These are phyloP conservation scores for Synergus laeviventris DNA, from an alignment of 2,888 invertebrate genomes.

Conservation along the genomic window DNA sequence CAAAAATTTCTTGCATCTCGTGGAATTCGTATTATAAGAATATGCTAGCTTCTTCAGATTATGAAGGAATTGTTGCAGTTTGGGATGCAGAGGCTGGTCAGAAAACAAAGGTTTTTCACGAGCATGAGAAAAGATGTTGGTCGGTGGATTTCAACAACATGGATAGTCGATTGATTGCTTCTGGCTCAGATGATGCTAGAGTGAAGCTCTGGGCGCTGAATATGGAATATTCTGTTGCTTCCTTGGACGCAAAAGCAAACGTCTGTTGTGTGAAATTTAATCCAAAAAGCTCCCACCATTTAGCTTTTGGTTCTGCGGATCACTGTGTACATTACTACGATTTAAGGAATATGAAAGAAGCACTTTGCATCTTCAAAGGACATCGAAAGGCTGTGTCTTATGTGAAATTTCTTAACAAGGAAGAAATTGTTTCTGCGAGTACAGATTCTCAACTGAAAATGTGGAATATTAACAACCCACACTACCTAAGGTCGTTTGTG, in stretches of 20 bases:
- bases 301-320: conserved; percentile 97
- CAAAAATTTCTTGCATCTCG: conserved; percentile 95
- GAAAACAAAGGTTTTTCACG: conserved; percentile 86
- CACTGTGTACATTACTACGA: conserved; percentile 98
- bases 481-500: conserved; percentile 89
- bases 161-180: conserved; percentile 92
- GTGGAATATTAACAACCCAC: conserved; percentile 90
- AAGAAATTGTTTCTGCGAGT: conserved; percentile 93
- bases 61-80: conserved; percentile 94
- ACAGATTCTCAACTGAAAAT: conserved; percentile 94
- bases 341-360: conserved; percentile 88
- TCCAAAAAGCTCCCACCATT: conserved; percentile 88
- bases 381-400: conserved; percentile 97
- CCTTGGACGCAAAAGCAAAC: conserved; percentile 94
- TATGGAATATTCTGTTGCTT: conserved; percentile 90
- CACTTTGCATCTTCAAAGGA: conserved; percentile 90
- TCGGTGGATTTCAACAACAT: conserved; percentile 96
- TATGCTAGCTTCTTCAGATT: conserved; percentile 93
- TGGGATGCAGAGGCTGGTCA: conserved; percentile 93
- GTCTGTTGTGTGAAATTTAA: conserved; percentile 97
- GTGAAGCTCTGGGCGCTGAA: conserved; percentile 96
- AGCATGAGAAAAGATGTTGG: conserved; percentile 97
- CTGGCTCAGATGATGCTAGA: conserved; percentile 94
- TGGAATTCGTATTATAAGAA: conserved; percentile 95
- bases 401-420: conserved; percentile 91